A percentile compares a stretch with the other conserved stretches of the same genome.
Conservation (phyloP, 2,113 vertebrate species). For the Psilopogon haemacephalus region DNA sequence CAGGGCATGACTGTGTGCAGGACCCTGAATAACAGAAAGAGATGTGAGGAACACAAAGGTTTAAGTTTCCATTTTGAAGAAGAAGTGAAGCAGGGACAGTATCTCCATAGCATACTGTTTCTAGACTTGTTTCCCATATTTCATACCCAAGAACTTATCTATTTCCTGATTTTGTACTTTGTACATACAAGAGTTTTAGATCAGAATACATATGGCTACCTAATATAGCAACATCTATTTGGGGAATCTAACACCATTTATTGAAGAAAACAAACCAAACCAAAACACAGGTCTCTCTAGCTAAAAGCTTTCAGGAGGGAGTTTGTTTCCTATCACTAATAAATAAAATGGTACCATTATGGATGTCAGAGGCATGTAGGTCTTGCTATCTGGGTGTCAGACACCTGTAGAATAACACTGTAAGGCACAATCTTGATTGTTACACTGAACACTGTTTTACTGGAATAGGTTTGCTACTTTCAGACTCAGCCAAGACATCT, state of each 20-base stretch:
- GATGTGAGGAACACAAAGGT: neutral
- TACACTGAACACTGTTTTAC: neutral
- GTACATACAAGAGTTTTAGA: neutral
- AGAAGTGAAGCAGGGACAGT: neutral
- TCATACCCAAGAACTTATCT: neutral
- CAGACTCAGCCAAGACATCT: neutral
- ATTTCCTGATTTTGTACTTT: neutral
- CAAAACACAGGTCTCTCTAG: neutral
- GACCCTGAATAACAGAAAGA: neutral
- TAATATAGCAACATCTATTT: neutral
- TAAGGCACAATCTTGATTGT: neutral
- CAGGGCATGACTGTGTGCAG: neutral
- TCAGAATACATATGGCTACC: neutral
- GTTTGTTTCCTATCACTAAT: neutral
- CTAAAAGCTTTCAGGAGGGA: neutral
- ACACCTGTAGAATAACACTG: neutral
- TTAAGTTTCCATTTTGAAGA: neutral
- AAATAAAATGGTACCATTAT: neutral
- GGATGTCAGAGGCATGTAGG: neutral
- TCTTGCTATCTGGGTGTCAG: neutral
- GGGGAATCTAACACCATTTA: neutral
- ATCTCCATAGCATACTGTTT: neutral
- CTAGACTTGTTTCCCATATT: neutral
- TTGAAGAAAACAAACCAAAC: neutral
- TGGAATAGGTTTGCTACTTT: neutral